Evolutionary conservation across 2,797 vertebrate species (phyloP), one percentile per base, ranked within the genome.

Genomic region (Sebastes hubbsi): DNA sequence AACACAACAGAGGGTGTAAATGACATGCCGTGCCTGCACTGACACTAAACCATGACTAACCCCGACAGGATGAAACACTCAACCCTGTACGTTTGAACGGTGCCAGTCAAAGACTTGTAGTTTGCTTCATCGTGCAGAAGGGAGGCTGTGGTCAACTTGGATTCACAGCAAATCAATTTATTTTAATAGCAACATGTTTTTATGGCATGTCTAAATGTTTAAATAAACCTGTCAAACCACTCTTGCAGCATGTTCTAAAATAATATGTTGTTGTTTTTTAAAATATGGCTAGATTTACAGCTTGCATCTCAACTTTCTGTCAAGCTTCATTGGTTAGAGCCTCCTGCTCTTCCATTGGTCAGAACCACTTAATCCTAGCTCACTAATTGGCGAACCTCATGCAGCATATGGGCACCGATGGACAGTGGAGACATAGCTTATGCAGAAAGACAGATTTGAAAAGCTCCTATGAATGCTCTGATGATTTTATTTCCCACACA

Each of bases 181-280:
- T 73, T 67, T 3, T 70, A 16, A 46, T n/a, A 58, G 4, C 38
- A 32, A 63, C 55, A 25, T 63, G 52, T 73, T 77, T 55, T 63
- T 27, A 80, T 62, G 24, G 18, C 16, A 75, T 25, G 46, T 79
- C 10, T 24, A 76, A 32, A 72, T 65, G 25, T 56, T 84, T 46
- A 55, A 18, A 66, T 16, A n/a, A 80, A 77, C 8, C 60, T 22
- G 67, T 56, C 56, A 76, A 68, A 56, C 7, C 12, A 3, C 32
- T 42, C 12, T 52, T 62, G 30, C 20, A 29, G 8, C 16, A 42
- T 72, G 75, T 10, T 78, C 24, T 27, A 20, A 30, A 61, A 69
- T 22, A 10, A 42, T 42, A 42, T 42, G 38, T 42, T 14, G 16
- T 24, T 12, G 16, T 42, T 22, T 25, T 22, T 34, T 13, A 4